Evolutionary conservation across 2,888 invertebrate species (phyloP).

Genomic region (Eupithecia dodoneata): DNA sequence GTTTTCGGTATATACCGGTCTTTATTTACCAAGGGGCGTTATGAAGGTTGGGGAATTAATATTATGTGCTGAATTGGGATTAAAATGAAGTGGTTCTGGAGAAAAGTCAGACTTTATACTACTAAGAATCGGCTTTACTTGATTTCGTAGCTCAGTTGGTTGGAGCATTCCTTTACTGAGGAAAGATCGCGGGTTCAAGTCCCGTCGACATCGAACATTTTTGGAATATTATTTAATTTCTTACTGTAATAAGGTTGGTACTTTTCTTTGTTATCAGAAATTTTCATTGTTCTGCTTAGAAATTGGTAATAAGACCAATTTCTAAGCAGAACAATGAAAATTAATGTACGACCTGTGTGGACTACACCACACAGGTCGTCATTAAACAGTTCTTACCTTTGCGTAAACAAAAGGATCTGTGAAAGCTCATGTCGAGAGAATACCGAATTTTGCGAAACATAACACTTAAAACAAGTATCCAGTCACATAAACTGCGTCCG

Average conservation of each 20-base stretch:
- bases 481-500: conserved; percentile 42
- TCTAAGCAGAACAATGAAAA: background rate
- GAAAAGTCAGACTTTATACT: background rate
- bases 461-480: conserved; percentile 25
- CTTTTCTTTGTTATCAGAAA: background rate
- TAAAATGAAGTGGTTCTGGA: background rate
- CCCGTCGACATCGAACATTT: no score
- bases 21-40: conserved; percentile 18
- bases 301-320: no score
- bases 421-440: conserved; percentile 4
- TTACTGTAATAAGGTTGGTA: background rate
- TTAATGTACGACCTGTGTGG: background rate
- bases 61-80: conserved; percentile 3
- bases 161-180: no score
- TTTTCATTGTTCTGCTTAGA: no score
- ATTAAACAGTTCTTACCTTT: conserved; percentile 1
- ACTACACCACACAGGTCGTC: background rate
- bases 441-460: conserved; percentile 19
- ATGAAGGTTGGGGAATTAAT: background rate
- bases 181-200: no score
- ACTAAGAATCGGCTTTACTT: no score
- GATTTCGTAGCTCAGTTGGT: no score
- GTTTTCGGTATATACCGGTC: conserved; percentile 27
- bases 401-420: background rate
- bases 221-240: no score